A percentile compares a stretch with the other conserved stretches of the same genome.
phyloP scores from a whole-genome alignment of 1,140 invertebrate genomes.

The Drosophila tsacasi region DNA sequence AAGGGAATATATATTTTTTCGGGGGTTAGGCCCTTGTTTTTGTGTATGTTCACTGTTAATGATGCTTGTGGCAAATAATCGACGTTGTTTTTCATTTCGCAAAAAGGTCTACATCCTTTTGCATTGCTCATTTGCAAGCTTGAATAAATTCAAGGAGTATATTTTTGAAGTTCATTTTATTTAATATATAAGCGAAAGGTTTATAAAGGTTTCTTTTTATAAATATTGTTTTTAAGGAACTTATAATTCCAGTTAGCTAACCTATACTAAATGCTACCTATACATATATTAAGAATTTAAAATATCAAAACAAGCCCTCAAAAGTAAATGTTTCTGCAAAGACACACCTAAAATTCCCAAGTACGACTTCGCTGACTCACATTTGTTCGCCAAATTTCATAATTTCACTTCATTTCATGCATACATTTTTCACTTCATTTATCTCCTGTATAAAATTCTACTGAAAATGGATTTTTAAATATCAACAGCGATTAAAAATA shows the following conservation, averaged over 20 bases:
- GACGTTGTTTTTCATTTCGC: slow-evolving; percentile 14
- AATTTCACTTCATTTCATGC: background rate
- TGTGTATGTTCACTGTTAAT: slow-evolving; percentile 33
- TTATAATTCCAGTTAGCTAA: background rate
- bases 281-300: too few species aligned
- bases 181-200: background rate
- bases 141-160: background rate
- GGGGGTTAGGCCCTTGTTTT: slow-evolving; percentile 22
- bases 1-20: slow-evolving; percentile 34
- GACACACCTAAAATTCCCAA: background rate
- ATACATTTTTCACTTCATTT: background rate
- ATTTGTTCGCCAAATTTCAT: background rate
- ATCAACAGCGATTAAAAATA: slow-evolving; percentile 10
- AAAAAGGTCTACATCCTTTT: slow-evolving; percentile 4
- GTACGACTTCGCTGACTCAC: background rate
- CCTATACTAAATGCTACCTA: background rate
- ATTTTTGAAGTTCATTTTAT: background rate
- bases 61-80: slow-evolving; percentile 40
- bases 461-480: background rate
- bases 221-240: background rate
- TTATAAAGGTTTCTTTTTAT: background rate
- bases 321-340: background rate
- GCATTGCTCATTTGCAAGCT: slow-evolving; percentile 22
- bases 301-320: background rate
- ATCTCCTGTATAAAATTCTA: background rate